phyloP scores from a whole-genome alignment of 2,888 invertebrate species.

The Clusia tigrina region DNA sequence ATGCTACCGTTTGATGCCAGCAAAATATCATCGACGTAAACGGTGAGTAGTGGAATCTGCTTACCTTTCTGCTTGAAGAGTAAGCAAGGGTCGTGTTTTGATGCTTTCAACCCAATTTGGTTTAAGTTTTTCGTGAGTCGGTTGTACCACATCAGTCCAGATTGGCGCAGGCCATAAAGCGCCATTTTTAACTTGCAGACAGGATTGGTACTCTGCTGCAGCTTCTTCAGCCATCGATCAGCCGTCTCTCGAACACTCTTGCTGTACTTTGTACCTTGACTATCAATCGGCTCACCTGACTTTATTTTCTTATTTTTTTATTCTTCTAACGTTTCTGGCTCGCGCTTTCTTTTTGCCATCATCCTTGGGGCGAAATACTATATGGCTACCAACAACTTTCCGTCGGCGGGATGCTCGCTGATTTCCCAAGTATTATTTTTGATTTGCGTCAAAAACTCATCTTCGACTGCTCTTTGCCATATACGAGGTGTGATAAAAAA shows the following conservation, averaged over 20 bases:
- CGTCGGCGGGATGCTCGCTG: conserved; percentile 24
- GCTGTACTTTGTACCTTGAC: background rate
- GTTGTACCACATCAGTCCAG: conserved; percentile 13
- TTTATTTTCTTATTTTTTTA: background rate
- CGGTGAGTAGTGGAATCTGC: conserved; percentile 28
- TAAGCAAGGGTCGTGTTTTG: conserved; percentile 31
- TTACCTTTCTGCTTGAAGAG: conserved; percentile 29
- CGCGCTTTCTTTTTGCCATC: conserved; percentile 10
- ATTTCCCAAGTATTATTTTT: conserved; percentile 33
- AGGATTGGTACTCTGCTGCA: background rate
- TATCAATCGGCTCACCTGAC: conserved; percentile 1
- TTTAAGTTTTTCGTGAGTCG: conserved; percentile 24
- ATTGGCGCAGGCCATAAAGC: conserved; percentile 10
- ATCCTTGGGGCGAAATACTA: conserved; percentile 29
- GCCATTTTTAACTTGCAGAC: conserved; percentile 4
- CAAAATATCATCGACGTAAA: conserved; percentile 36
- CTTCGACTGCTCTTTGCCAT: conserved; percentile 32
- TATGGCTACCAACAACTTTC: conserved; percentile 31
- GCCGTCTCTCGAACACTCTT: background rate
- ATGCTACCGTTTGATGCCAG: conserved; percentile 32
- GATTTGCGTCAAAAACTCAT: conserved; percentile 33
- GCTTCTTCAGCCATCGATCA: background rate
- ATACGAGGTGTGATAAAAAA: too few relatives aligned
- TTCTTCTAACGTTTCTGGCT: background rate
- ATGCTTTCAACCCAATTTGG: conserved; percentile 30